Evolutionary conservation across 2,797 vertebrate species (phyloP), one percentile per base, ranked within the genome.

Genomic region (Synaphobranchus kaupii): DNA sequence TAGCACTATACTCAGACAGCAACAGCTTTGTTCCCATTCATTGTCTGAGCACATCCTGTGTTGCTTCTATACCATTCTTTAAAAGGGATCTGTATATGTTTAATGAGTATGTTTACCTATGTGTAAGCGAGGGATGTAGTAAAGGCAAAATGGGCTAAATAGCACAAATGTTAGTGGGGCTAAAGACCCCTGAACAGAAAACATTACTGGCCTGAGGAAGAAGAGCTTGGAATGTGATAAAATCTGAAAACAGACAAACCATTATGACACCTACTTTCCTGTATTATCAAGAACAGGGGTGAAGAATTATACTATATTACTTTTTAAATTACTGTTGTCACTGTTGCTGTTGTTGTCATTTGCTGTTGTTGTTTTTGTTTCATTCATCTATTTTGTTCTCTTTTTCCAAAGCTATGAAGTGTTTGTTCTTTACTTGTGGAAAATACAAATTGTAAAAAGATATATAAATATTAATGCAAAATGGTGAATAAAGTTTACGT

Each of bases 401-500:
- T 87, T 90, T 90, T 50, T 83, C 86, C 87, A 22, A 89, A 87
- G 52, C 10, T 78, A 85, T 89, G 56, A 83, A 56, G 17, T 48
- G n/a, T 87, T 88, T 88, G 87, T 91, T 89, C 90, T 92, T 91
- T 92, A 93, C 71, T 88, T 92, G 89, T 85, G 90, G 88, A 91
- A 91, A 92, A 89, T 90, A 34, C 31, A 86, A 86, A 63, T 92
- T 88, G 91, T 90, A 90, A 90, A 89, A 80, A 54, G 52, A 80
- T 63, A 87, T 84, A 86, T 83, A 87, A 90, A 88, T 86, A 71
- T 47, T 89, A 89, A 89, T 92, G 89, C 84, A 90, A 92, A 73
- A 89, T 83, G 83, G 54, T 88, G 71, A 83, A 88, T 92, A 93
- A 88, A 90, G 86, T 87, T 92, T 86, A 91, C 94, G 93, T 95